Evolutionary conservation across 2,888 invertebrate genomes (phyloP), one percentile per base, ranked within the genome.

Genomic region (Macrophya alboannulata): DNA sequence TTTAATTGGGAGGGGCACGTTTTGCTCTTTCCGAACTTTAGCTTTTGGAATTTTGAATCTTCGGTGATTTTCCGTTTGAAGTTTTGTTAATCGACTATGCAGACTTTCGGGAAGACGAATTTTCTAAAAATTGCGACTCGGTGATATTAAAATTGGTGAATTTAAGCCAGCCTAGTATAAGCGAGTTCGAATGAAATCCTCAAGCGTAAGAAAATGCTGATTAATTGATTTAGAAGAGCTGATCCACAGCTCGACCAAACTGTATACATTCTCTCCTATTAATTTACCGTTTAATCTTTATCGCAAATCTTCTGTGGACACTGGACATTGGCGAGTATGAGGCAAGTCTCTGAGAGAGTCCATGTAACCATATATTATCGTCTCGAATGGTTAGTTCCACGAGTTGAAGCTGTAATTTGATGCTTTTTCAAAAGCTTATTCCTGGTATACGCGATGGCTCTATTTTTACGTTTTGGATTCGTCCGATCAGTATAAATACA

Each of bases 231-330:
- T 40, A 9, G 17, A 45, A 43, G 43, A 81, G 17, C 81, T 71
- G 48, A 62, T 82, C 82, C n/a, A 48, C 31, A 51, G 40, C 31
- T 45, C 4, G n/a, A 25, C 68, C 65, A 62, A 83, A 48, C 65
- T 37, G 43, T 43, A 48, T 12, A 62, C 82, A 86, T 87, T 68
- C 85, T 88, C 88, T 90, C 89, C 89, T 89, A 90, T 89, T 89
- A 89, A 90, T 90, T 90, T 89, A 89, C 86, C 87, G 86, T 86
- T 31, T 88, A 89, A 90, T 90, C 90, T 90, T 88, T 86, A 88
- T 90, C 89, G 88, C 88, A 87, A 90, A 90, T 90, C 90, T 89
- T 84, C 87, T 86, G 89, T 43, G 84, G 88, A 89, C 89, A 88
- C 86, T 87, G 88, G 89, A 90, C 89, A 90, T 89, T 89, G 89